Evolutionary conservation across 2,797 vertebrate genomes (phyloP), one percentile per base, ranked within the genome.

Genomic region (Lagodon rhomboides): DNA sequence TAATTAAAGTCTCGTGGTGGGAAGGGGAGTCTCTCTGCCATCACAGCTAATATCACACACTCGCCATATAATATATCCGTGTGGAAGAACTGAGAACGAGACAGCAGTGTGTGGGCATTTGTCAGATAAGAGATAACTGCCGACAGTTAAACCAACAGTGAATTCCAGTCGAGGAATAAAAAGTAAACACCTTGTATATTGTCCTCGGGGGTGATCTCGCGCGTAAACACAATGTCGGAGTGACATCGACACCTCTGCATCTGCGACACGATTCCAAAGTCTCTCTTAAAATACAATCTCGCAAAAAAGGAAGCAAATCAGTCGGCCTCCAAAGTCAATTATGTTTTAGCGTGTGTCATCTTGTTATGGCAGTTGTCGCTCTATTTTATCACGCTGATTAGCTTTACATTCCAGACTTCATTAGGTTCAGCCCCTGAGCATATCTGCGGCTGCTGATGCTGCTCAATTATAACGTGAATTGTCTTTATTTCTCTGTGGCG

Each of bases 321-420:
- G 3, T 64, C 16, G 23, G 11, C 8, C 30, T 8, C 15, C 1
- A 10, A 75, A 72, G 53, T 30, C 43, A 54, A 8, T 75, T 23
- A 18, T 58, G 20, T 23, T 69, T 30, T 15, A 25, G 22, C 3
- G 34, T n/a, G 2, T 38, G 15, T 44, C 25, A 13, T 63, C 16
- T n/a, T 46, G 49, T 41, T 41, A 25, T 20, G 10, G 47, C 4
- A 4, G 15, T 61, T 34, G 27, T 17, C 25, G 22, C 10, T 4
- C 17, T 22, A 4, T 34, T 70, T 38, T 41, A 12, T 64, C 16
- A 44, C 10, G 41, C 22, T 73, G 44, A 75, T 80, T 69, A 50
- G 44, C 75, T 81, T 58, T 43, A 23, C 7, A 47, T 54, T 51
- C 2, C 51, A 64, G 73, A 41, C 13, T 1, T 69, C n/a, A 64